Base-by-base conservation (phyloP, 1,140 invertebrate species). In the Drosophila pseudoananassae region DNA sequence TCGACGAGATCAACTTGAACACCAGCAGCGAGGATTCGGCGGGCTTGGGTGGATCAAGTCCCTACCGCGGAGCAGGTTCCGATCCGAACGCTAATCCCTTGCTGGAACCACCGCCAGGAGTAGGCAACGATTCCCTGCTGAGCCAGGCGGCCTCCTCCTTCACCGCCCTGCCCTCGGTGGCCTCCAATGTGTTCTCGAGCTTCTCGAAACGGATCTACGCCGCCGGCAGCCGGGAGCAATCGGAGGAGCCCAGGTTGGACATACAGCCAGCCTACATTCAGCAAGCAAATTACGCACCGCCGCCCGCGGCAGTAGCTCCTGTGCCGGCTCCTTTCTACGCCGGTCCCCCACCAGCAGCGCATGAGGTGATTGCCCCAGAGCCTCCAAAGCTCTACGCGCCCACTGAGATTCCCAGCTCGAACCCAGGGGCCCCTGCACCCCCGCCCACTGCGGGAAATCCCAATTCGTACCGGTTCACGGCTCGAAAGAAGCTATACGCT, bases 161-260 rank as follows among this genome's bases (percentile, higher is more conserved):
- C 56, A 94, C 93, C 0, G 93, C 94, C 20, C 49, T 94, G 36
- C 94, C 94, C 3, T 92, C 93, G 63, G 93, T 94, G 5, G 93
- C 94, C 0, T 94, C 93, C 29, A 93, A 93, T 23, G 94, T 94
- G 0, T 93, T 94, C 54, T 93, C 93, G 3, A 93, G 93, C 4
- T 94, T 94, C 71, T 94, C 93, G 0, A 94, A 92, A 57, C 93
- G 93, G 15, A 89, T 92, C 52, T 90, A 90, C 70, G 71, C 87
- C 68, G 71, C 82, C n/a, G 70, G 76, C 60, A 61, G 56, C 29
- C 69, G 70, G 12, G 84, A 85, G 1, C 5, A 55, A 4, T 55
- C 73, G 7, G 68, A 78, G 17, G 74, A 77, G 45, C 78, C 83
- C 0, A 81, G 78, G 27, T 54, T 91, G 43, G 85, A 91, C 9